phyloP scores from a whole-genome alignment of 2,113 vertebrate genomes.

The Trinectes maculatus region DNA sequence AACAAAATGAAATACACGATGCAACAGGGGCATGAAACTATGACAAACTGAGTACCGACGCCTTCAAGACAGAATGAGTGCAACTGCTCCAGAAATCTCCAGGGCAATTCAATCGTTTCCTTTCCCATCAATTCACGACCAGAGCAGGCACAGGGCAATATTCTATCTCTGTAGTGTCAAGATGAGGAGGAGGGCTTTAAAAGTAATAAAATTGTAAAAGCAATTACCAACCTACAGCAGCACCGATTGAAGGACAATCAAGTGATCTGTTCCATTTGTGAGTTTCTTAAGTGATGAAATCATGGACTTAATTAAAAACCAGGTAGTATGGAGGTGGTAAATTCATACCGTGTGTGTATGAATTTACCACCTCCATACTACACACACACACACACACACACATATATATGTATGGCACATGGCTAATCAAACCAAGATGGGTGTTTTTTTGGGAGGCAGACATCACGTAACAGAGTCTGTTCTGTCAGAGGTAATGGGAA shows the following conservation, averaged over 20 bases:
- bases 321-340: slow-evolving; percentile 26
- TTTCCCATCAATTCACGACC: slow-evolving; percentile 71
- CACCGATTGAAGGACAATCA: slow-evolving; percentile 69
- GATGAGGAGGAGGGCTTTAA: slow-evolving; percentile 79
- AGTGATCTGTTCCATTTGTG: slow-evolving; percentile 69
- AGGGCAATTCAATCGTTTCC: slow-evolving; percentile 77
- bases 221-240: slow-evolving; percentile 74
- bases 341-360: too few relatives aligned
- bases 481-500: slow-evolving; percentile 5
- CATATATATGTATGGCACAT: neutral
- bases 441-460: slow-evolving; percentile 13
- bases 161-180: slow-evolving; percentile 68
- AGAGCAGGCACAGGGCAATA: slow-evolving; percentile 67
- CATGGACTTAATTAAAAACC: slow-evolving; percentile 46
- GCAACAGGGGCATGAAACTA: slow-evolving; percentile 34
- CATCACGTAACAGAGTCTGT: slow-evolving; percentile 10
- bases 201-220: slow-evolving; percentile 80
- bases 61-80: slow-evolving; percentile 60
- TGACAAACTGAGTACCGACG: slow-evolving; percentile 43
- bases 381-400: neutral
- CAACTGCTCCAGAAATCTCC: slow-evolving; percentile 64
- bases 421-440: neutral
- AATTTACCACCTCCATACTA: too few relatives aligned
- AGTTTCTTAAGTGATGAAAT: slow-evolving; percentile 60
- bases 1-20: slow-evolving; percentile 45